Evolutionary conservation across 2,888 invertebrate species (phyloP).

Genomic region (Eupithecia centaureata): DNA sequence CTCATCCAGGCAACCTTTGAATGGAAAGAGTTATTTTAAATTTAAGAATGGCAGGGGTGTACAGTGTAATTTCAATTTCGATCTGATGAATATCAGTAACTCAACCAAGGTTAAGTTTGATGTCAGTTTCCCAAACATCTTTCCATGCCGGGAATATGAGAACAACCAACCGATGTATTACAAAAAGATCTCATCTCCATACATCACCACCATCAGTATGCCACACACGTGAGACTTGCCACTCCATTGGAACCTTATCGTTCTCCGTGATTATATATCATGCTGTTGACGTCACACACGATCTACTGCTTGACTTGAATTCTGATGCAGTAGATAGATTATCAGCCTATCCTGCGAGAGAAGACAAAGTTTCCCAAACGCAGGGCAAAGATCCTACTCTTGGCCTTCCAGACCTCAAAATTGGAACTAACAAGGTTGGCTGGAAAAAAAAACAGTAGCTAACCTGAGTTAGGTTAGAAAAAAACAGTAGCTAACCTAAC

Average conservation of each 20-base stretch:
- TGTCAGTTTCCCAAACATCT: neutral
- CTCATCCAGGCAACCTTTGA: too few species aligned
- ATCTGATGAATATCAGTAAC: neutral
- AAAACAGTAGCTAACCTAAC: too few species aligned
- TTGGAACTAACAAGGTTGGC: too few species aligned
- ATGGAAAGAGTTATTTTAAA: too few species aligned
- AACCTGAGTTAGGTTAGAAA: too few species aligned
- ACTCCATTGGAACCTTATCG: conserved; percentile 2
- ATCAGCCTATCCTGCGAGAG: neutral
- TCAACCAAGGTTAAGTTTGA: too few species aligned
- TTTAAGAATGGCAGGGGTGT: too few species aligned
- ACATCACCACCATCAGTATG: neutral
- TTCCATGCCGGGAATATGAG: neutral
- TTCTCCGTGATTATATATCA: conserved; percentile 1
- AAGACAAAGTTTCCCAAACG: neutral
- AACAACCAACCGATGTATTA: neutral
- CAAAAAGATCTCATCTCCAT: neutral
- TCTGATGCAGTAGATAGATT: neutral
- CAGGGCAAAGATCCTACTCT: too few species aligned
- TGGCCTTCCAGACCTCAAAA: too few species aligned
- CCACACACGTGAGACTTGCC: neutral
- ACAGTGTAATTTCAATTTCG: too few species aligned
- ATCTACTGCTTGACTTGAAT: neutral
- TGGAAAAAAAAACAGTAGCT: too few species aligned
- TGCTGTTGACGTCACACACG: neutral